phyloP scores from a whole-genome alignment of 2,113 vertebrate species.

The Athene noctua region DNA sequence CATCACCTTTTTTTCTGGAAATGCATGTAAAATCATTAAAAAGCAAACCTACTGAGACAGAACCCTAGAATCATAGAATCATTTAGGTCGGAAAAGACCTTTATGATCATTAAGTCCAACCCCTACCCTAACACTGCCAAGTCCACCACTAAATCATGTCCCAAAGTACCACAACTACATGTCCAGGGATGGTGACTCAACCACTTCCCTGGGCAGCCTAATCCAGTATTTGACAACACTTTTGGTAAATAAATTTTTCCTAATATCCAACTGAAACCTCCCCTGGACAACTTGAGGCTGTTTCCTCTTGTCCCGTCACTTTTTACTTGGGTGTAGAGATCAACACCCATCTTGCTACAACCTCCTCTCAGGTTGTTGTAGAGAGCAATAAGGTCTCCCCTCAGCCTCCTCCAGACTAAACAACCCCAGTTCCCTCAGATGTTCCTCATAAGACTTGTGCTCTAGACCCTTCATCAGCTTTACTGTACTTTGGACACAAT shows the following conservation, averaged over 20 bases:
- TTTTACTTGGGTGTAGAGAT: not conserved
- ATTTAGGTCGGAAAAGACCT: not conserved
- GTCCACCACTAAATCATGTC: not conserved
- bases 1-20: not conserved
- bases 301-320: not conserved
- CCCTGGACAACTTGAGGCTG: not conserved
- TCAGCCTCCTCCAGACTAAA: no score
- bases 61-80: not conserved
- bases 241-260: not conserved
- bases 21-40: not conserved
- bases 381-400: no score
- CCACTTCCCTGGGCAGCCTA: not conserved
- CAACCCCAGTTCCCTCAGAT: no score
- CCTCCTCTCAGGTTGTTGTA: no score
- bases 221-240: not conserved
- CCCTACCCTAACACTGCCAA: not conserved
- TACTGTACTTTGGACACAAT: not conserved
- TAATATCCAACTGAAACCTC: not conserved
- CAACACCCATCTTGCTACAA: not conserved
- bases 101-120: not conserved
- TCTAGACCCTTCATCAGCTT: not conserved
- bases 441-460: no score
- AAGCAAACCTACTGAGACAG: not conserved
- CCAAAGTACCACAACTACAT: not conserved
- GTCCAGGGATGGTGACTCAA: not conserved